Evolutionary conservation across 1,140 invertebrate species (phyloP).

Genomic region (Ephestia elutella): DNA sequence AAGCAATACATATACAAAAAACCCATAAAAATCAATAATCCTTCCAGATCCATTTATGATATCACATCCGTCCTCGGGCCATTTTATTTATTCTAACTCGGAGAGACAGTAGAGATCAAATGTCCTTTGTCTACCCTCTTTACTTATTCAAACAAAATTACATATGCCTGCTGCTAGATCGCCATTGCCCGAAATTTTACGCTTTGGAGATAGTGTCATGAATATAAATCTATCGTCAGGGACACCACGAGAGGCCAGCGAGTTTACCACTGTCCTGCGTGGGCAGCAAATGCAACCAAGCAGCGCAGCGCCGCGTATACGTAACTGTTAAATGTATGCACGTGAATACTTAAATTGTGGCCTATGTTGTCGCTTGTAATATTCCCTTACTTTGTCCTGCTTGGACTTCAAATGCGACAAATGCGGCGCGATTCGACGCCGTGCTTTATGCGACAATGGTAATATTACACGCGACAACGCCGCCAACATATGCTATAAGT

Average conservation of each 20-base stretch:
- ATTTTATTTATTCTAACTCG: constrained; percentile 59
- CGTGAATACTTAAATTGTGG: too few species aligned
- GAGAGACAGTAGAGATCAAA: constrained; percentile 65
- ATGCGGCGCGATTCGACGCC: too few species aligned
- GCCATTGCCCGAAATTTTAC: constrained; percentile 72
- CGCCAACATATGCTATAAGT: too few species aligned
- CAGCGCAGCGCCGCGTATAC: too few species aligned
- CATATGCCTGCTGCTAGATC: constrained; percentile 71
- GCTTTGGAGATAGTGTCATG: constrained; percentile 69
- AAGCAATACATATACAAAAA: neutral
- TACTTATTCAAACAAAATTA: constrained; percentile 75
- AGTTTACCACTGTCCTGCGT: too few species aligned
- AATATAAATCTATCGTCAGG: constrained; percentile 74
- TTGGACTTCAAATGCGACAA: too few species aligned
- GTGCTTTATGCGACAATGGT: too few species aligned
- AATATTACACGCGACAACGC: too few species aligned
- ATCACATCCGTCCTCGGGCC: constrained; percentile 50
- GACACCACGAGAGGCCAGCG: constrained; percentile 57
- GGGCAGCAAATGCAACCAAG: too few species aligned
- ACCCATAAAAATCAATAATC: constrained; percentile 43
- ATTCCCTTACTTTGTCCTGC: too few species aligned
- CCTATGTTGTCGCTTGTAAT: too few species aligned
- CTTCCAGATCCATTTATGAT: constrained; percentile 62
- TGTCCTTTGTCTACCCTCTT: constrained; percentile 69
- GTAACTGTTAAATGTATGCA: too few species aligned